phyloP scores from a whole-genome alignment of 2,113 vertebrate genomes.

The Camelus dromedarius region DNA sequence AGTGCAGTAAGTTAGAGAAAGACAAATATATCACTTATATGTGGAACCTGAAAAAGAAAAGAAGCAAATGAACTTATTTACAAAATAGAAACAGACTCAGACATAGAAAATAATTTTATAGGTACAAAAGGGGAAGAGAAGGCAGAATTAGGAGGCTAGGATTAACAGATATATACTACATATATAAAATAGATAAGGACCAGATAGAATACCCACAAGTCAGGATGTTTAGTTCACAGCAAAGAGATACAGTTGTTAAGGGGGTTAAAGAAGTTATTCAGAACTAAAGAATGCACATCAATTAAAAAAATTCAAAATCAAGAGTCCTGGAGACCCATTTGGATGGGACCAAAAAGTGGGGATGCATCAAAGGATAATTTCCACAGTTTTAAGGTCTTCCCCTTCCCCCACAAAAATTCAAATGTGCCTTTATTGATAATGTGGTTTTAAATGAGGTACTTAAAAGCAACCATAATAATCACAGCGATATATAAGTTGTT shows the following conservation, averaged over 20 bases:
- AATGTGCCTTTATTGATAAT: neutral
- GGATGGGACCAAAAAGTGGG: neutral
- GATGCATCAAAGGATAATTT: neutral
- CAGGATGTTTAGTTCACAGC: neutral
- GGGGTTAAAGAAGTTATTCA: neutral
- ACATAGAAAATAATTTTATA: neutral
- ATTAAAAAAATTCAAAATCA: neutral
- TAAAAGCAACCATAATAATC: neutral
- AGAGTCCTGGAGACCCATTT: neutral
- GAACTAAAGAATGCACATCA: neutral
- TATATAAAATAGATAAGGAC: neutral
- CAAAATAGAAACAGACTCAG: neutral
- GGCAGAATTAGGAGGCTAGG: neutral
- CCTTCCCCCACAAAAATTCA: neutral
- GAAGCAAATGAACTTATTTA: neutral
- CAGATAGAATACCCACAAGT: neutral
- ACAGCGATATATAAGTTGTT: neutral
- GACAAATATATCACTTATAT: neutral
- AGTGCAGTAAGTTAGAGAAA: neutral
- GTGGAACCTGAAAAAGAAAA: neutral
- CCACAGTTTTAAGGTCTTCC: neutral
- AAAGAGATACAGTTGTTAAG: neutral
- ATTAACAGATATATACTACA: neutral
- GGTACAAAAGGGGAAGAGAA: neutral
- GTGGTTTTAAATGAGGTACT: neutral